phyloP scores from a whole-genome alignment of 2,797 vertebrate genomes.

The Menidia menidia region DNA sequence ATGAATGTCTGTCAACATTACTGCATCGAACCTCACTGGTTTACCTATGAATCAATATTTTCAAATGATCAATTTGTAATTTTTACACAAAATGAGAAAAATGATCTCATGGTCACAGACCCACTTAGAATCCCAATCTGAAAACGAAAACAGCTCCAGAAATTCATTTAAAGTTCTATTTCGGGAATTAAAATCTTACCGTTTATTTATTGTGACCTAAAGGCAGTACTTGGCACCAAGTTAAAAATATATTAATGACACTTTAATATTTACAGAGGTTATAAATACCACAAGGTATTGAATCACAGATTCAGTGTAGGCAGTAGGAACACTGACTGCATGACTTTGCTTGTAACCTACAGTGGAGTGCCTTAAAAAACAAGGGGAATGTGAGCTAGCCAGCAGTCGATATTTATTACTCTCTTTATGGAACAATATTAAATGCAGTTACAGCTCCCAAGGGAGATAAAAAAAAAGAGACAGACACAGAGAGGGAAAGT shows the following conservation, averaged over 20 bases:
- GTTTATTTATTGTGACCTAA: conserved; percentile 1
- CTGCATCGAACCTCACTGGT: background rate
- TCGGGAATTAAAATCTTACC: background rate
- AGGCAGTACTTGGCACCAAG: conserved; percentile 10
- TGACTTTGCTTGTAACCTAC: conserved; percentile 68
- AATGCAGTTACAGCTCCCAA: conserved; percentile 77
- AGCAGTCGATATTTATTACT: conserved; percentile 83
- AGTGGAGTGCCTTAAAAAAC: conserved; percentile 67
- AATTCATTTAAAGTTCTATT: background rate
- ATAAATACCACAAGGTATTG: conserved; percentile 24
- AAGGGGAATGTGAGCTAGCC: conserved; percentile 73
- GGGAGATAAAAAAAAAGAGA: conserved; percentile 53
- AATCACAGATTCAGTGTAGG: conserved; percentile 20
- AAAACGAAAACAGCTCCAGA: conserved; percentile 3
- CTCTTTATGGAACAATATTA: conserved; percentile 82
- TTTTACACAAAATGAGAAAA: background rate
- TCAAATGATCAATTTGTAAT: background rate
- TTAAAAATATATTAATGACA: conserved; percentile 29
- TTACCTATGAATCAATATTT: background rate
- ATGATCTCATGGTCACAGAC: background rate
- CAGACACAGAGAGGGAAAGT: conserved; percentile 32
- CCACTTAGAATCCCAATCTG: background rate
- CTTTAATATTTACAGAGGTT: conserved; percentile 44
- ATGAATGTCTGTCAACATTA: background rate
- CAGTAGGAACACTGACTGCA: conserved; percentile 47